A percentile compares a stretch with the other conserved stretches of the same genome.
Conservation (phyloP, 2,113 vertebrate genomes). For the Xerus inauris region DNA sequence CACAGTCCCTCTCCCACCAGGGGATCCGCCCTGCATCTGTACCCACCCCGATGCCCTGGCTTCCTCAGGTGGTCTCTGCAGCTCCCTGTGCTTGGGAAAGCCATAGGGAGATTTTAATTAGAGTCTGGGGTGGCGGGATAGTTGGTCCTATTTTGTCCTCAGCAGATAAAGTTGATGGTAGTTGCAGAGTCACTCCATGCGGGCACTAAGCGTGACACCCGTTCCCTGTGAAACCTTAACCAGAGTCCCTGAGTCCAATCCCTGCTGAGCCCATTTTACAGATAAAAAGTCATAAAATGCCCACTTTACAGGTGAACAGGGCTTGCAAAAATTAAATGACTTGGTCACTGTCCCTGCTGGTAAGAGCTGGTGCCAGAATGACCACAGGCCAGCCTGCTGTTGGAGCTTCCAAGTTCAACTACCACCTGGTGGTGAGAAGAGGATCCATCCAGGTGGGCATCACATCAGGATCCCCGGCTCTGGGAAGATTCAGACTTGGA, state of each 20-base stretch:
- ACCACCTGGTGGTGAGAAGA: background rate
- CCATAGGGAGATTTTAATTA: background rate
- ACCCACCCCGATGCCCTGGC: background rate
- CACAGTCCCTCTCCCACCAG: accelerated
- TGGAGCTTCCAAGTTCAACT: background rate
- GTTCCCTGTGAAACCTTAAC: background rate
- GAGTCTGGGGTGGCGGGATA: background rate
- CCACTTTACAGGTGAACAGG: background rate
- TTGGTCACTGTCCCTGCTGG: background rate
- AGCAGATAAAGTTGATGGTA: background rate
- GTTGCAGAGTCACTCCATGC: background rate
- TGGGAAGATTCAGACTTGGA: background rate
- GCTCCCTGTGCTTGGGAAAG: background rate
- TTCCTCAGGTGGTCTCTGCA: background rate
- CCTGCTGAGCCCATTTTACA: background rate
- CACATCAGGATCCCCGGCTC: too few relatives aligned
- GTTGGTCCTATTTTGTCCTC: background rate
- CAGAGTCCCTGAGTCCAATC: background rate
- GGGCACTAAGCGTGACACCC: background rate
- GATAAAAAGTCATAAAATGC: background rate
- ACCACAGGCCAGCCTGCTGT: background rate
- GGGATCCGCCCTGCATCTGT: background rate
- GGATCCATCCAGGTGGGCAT: background rate
- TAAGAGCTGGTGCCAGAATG: background rate
- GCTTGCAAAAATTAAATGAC: background rate